These are phyloP conservation scores for Thereuonema tuberculata DNA, from an alignment of 1,140 invertebrate genomes.

Conservation along the genomic window DNA sequence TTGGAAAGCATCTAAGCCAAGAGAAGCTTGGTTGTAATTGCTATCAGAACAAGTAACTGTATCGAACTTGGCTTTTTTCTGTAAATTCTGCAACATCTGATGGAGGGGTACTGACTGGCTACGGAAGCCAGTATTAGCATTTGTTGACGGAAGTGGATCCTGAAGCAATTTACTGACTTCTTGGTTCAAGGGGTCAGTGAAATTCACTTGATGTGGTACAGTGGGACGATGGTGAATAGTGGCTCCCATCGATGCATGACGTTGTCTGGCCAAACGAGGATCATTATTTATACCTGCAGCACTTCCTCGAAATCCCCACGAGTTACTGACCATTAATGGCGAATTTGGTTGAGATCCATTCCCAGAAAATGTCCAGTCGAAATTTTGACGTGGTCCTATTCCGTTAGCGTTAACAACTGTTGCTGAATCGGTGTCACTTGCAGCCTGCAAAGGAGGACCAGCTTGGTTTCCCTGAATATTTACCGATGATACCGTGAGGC, in stretches of 20 bases:
- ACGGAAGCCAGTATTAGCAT: slow-evolving; percentile 32
- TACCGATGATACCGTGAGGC: slow-evolving; percentile 12
- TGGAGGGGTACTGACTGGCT: slow-evolving; percentile 62
- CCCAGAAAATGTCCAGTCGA: slow-evolving; percentile 6
- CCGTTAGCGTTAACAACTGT: slow-evolving; percentile 15
- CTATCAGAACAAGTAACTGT: neutral
- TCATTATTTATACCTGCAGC: neutral
- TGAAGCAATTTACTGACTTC: slow-evolving; percentile 41
- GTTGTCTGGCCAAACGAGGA: neutral
- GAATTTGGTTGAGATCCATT: neutral
- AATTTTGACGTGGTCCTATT: too few relatives aligned
- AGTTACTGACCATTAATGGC: neutral
- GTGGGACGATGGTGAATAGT: neutral
- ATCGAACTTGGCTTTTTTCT: neutral
- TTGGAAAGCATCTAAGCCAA: neutral
- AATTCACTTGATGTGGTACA: neutral
- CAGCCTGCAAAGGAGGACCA: neutral
- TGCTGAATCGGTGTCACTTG: neutral
- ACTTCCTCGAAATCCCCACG: too few relatives aligned
- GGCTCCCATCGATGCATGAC: slow-evolving; percentile 1
- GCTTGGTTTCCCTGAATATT: neutral
- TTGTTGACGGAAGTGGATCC: slow-evolving; percentile 23
- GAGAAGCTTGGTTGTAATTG: neutral
- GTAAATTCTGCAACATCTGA: slow-evolving; percentile 33
- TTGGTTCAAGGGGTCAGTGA: slow-evolving; percentile 33